Conservation (phyloP, 2,113 vertebrate genomes). For the Vireo altiloquus region DNA sequence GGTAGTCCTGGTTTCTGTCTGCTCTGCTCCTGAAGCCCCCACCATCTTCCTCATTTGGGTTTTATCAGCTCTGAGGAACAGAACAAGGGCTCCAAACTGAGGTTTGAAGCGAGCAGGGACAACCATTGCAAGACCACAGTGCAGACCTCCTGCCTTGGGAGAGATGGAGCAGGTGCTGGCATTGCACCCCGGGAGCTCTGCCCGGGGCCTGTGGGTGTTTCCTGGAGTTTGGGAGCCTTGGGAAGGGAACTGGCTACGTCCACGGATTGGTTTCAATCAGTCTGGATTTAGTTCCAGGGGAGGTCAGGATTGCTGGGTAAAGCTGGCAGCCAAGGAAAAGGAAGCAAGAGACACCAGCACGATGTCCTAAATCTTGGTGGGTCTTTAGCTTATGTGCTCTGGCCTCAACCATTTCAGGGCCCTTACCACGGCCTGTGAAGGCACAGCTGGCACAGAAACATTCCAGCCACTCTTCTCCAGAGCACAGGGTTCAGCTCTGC, state of each 20-base stretch:
- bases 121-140: not conserved
- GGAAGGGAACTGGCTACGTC: not conserved
- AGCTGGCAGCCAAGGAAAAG: not conserved
- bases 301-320: not conserved
- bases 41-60: not conserved
- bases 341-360: not conserved
- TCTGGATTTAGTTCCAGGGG: not conserved
- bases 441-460: not conserved
- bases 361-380: not conserved
- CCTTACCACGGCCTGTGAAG: not conserved
- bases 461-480: not conserved
- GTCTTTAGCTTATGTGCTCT: not conserved
- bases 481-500: not conserved
- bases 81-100: not conserved
- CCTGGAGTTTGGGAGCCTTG: not conserved
- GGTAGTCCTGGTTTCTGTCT: not conserved
- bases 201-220: rapidly evolving
- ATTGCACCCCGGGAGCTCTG: rapidly evolving
- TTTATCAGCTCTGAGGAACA: not conserved
- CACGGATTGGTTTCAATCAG: not conserved
- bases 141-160: not conserved
- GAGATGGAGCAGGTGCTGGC: not conserved
- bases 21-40: not conserved
- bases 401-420: not conserved
- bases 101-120: not conserved